phyloP scores from a whole-genome alignment of 2,113 vertebrate genomes.

The Rostratula benghalensis region DNA sequence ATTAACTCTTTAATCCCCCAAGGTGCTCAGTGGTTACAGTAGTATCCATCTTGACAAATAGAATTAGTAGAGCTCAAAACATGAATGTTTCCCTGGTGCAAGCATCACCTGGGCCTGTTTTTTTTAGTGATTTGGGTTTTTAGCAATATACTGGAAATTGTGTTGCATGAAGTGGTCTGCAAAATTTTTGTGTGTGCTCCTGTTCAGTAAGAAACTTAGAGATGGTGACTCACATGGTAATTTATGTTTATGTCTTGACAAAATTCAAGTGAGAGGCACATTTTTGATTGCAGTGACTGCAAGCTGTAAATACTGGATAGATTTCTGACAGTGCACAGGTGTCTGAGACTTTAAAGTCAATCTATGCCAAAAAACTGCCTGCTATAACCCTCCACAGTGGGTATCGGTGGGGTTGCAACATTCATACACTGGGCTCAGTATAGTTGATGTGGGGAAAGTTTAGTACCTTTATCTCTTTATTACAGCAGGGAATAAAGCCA shows the following conservation, averaged over 20 bases:
- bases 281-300: background rate
- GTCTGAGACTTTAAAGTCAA: background rate
- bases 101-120: accelerated
- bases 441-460: background rate
- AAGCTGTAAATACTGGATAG: background rate
- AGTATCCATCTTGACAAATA: background rate
- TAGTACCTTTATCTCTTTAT: background rate
- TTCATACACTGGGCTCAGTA: background rate
- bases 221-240: background rate
- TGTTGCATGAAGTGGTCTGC: background rate
- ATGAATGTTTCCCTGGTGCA: background rate
- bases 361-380: background rate
- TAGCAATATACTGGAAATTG: background rate
- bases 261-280: background rate
- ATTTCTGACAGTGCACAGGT: background rate
- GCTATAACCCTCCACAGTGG: background rate
- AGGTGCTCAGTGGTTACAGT: background rate
- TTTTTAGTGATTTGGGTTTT: background rate
- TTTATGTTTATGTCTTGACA: background rate
- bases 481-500: background rate
- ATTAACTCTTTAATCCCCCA: conserved; percentile 20
- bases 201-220: background rate
- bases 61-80: background rate
- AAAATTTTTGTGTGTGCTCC: accelerated
- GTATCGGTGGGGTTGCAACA: background rate